Evolutionary conservation across 2,797 vertebrate species (phyloP).

Genomic region (Tragopan temminckii): DNA sequence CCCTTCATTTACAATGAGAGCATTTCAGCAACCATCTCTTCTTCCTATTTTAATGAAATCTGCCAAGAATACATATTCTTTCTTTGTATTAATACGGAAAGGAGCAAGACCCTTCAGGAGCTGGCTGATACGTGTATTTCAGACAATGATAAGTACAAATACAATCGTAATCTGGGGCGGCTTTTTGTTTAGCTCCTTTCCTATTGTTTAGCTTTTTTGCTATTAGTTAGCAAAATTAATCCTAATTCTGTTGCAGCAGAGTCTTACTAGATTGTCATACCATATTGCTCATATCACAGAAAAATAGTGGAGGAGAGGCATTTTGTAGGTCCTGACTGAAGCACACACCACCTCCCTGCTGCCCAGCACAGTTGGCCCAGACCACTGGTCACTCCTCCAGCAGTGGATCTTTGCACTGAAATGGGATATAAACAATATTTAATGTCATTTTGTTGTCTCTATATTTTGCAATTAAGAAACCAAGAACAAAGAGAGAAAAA

Average conservation of each 20-base stretch:
- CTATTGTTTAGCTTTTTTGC: not conserved
- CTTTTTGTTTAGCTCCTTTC: not conserved
- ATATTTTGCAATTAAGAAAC: not conserved
- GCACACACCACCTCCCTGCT: not conserved
- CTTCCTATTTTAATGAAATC: slow-evolving; percentile 29
- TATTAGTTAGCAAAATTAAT: not conserved
- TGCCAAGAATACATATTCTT: slow-evolving; percentile 16
- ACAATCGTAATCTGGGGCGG: not conserved
- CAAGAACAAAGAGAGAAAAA: not conserved
- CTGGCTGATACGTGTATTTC: not conserved
- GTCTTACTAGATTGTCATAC: not conserved
- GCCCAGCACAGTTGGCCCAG: not conserved
- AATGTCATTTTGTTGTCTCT: not conserved
- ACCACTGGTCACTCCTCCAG: not conserved
- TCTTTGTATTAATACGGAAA: not conserved
- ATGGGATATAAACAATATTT: not conserved
- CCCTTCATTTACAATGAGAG: slow-evolving; percentile 35
- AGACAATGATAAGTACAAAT: not conserved
- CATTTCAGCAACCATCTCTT: slow-evolving; percentile 22
- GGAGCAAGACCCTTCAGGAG: slow-evolving; percentile 34
- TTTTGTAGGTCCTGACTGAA: not conserved
- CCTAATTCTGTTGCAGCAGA: not conserved
- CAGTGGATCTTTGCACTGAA: not conserved
- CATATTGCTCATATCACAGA: not conserved
- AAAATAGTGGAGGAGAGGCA: not conserved